These are phyloP conservation scores for Plecturocebus donacophilus DNA, from an alignment of 2,113 vertebrate species.

Conservation along the genomic window DNA sequence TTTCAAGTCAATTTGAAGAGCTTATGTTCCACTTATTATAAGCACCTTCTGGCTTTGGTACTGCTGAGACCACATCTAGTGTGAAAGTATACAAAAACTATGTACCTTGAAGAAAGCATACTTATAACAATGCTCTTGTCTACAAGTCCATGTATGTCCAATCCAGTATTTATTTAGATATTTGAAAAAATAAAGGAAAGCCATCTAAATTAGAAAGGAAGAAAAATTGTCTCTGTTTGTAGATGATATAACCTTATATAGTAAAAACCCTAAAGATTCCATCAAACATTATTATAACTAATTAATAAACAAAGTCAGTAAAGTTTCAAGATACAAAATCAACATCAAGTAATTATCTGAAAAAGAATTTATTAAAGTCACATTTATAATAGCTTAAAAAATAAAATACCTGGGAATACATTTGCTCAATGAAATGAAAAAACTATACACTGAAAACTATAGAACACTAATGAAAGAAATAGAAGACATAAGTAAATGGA, in stretches of 20 bases:
- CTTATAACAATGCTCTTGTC: neutral
- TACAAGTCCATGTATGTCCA: neutral
- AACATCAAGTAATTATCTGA: neutral
- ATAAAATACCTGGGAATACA: neutral
- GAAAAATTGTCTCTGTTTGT: neutral
- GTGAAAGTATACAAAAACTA: neutral
- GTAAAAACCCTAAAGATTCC: neutral
- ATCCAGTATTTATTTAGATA: neutral
- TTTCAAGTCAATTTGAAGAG: constrained; percentile 8
- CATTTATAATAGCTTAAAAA: neutral
- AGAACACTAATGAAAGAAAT: neutral
- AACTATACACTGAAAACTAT: neutral
- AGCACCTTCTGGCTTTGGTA: neutral
- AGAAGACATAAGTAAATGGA: neutral
- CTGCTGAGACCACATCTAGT: neutral
- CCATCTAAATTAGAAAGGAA: neutral
- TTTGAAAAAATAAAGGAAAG: neutral
- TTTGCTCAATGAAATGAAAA: neutral
- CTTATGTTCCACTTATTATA: constrained; percentile 15
- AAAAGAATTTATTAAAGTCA: neutral
- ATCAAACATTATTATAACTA: neutral
- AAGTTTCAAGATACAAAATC: neutral
- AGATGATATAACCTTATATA: neutral
- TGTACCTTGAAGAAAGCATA: neutral
- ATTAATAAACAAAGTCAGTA: neutral